Percentiles rank a stretch among this genome's conserved stretches.
Conservation (phyloP, 2,888 invertebrate species). For the Aquatica leii region DNA sequence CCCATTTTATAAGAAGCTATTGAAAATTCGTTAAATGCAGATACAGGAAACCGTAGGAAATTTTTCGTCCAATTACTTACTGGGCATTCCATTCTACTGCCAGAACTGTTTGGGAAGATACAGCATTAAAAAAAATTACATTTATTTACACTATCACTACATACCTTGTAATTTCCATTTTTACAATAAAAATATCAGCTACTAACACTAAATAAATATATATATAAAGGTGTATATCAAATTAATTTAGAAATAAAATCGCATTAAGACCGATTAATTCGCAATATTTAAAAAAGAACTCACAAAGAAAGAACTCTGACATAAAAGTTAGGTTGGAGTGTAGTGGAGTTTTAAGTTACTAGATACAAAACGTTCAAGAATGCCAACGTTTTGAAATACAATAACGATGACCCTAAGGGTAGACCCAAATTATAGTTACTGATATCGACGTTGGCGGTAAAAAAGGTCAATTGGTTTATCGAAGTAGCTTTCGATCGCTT, state of each 20-base stretch:
- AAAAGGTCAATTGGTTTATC: not conserved
- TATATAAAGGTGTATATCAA: no score
- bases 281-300: not conserved
- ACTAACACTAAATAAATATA: no score
- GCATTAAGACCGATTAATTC: not conserved
- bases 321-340: conserved; percentile 3
- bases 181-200: no score
- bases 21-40: conserved; percentile 2
- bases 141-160: no score
- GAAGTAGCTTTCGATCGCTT: no score
- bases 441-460: conserved; percentile 4
- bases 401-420: conserved; percentile 2
- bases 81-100: conserved; percentile 5
- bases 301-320: conserved; percentile 2
- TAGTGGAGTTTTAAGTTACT: not conserved
- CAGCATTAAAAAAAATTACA: no score
- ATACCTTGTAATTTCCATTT: no score
- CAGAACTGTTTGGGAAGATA: conserved; percentile 1
- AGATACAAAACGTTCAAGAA: conserved; percentile 4
- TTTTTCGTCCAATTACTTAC: conserved; percentile 2
- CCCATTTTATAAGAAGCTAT: not conserved
- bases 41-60: not conserved
- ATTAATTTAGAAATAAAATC: no score
- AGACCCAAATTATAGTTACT: no score
- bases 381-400: conserved; percentile 3